phyloP scores from a whole-genome alignment of 2,113 vertebrate species.

The Gadus chalcogrammus region DNA sequence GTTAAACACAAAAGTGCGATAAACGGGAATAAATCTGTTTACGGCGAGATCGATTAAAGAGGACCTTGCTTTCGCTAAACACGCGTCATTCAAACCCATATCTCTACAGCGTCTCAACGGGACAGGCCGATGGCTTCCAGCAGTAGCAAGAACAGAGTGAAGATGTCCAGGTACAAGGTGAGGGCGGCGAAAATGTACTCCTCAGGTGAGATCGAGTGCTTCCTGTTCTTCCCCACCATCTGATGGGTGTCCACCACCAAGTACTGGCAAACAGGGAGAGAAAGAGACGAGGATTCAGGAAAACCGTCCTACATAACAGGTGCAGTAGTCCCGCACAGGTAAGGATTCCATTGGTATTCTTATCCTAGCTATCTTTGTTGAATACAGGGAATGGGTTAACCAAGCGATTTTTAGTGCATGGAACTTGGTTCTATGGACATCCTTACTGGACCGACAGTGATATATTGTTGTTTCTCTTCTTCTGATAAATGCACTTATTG shows the following conservation, averaged over 20 bases:
- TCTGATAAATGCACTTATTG: too few relatives aligned
- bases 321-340: background rate
- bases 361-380: too few relatives aligned
- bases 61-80: too few relatives aligned
- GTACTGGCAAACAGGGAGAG: conserved; percentile 61
- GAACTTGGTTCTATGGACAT: too few relatives aligned
- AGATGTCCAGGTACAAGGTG: conserved; percentile 80
- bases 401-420: too few relatives aligned
- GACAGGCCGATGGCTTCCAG: conserved; percentile 68
- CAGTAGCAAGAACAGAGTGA: conserved; percentile 75
- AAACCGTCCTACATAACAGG: background rate
- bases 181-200: conserved; percentile 81
- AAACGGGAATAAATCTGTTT: too few relatives aligned
- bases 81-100: background rate
- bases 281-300: conserved; percentile 11
- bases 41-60: too few relatives aligned
- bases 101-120: conserved; percentile 17
- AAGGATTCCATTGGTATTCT: too few relatives aligned
- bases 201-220: conserved; percentile 70
- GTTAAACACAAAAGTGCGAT: too few relatives aligned
- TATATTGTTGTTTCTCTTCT: too few relatives aligned
- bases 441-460: too few relatives aligned
- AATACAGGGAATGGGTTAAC: too few relatives aligned
- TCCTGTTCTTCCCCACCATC: conserved; percentile 73
- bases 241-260: conserved; percentile 78